Conservation (phyloP, 2,888 invertebrate species). For the Agonopterix subpropinquella region DNA sequence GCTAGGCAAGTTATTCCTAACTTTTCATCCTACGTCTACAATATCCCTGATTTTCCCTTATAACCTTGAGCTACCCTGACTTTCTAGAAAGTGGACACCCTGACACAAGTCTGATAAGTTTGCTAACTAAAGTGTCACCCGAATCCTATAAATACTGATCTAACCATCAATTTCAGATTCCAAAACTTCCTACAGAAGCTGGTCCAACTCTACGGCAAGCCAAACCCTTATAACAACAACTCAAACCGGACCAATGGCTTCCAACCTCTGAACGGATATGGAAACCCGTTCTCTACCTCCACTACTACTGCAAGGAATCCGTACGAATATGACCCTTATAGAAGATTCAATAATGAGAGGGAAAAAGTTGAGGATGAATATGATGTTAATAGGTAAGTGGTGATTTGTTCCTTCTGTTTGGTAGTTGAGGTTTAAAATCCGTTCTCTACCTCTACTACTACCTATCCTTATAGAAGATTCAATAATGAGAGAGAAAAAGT, state of each 20-base stretch:
- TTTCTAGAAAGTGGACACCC: no score
- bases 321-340: constrained; percentile 27
- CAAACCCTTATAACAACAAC: constrained; percentile 46
- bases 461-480: constrained; percentile 26
- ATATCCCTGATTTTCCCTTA: no score
- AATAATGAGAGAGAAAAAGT: no score
- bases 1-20: no score
- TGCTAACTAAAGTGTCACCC: no score
- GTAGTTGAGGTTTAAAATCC: constrained; percentile 13
- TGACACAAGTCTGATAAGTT: no score
- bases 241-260: constrained; percentile 39
- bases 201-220: constrained; percentile 73
- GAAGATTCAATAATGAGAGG: constrained; percentile 9
- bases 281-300: constrained; percentile 29
- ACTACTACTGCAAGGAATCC: constrained; percentile 21
- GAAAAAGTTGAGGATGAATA: no score
- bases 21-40: no score
- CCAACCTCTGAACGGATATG: constrained; percentile 35
- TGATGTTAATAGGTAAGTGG: no score
- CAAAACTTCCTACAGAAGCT: constrained; percentile 80
- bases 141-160: neutral
- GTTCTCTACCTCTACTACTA: constrained; percentile 32
- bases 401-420: no score
- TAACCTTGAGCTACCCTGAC: no score
- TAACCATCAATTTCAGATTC: constrained; percentile 51